Conservation (phyloP, 1,140 invertebrate genomes). For the Arctopsyche grandis region DNA sequence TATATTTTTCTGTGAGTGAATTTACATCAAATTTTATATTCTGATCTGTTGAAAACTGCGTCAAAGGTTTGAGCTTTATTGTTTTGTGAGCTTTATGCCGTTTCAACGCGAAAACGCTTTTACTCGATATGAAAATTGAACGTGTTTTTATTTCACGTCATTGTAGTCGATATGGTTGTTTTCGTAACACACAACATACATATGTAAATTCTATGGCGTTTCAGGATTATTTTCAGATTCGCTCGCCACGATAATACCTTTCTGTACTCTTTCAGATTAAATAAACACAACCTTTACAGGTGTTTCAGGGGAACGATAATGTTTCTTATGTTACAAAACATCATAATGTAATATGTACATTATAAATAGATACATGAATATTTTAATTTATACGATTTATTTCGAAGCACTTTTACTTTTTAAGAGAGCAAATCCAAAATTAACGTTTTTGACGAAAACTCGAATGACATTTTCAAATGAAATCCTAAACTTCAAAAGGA, state of each 20-base stretch:
- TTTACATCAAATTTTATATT: too few relatives aligned
- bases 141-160: not conserved
- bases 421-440: not conserved
- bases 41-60: too few relatives aligned
- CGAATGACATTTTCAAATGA: too few relatives aligned
- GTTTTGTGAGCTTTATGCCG: too few relatives aligned
- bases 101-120: not conserved
- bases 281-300: constrained; percentile 2
- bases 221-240: constrained; percentile 2
- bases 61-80: too few relatives aligned
- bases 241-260: constrained; percentile 3
- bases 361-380: not conserved
- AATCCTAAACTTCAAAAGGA: too few relatives aligned
- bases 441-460: too few relatives aligned
- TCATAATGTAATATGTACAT: not conserved
- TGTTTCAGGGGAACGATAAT: not conserved
- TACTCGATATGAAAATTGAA: not conserved
- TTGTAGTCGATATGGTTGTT: not conserved
- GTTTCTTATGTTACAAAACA: not conserved
- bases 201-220: constrained; percentile 27
- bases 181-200: not conserved
- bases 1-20: too few relatives aligned
- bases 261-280: constrained; percentile 14
- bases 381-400: too few relatives aligned
- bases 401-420: not conserved